A percentile compares a stretch with the other conserved stretches of the same genome.
Conservation (phyloP, 2,797 vertebrate genomes). For the Philypnodon macrostomus region DNA sequence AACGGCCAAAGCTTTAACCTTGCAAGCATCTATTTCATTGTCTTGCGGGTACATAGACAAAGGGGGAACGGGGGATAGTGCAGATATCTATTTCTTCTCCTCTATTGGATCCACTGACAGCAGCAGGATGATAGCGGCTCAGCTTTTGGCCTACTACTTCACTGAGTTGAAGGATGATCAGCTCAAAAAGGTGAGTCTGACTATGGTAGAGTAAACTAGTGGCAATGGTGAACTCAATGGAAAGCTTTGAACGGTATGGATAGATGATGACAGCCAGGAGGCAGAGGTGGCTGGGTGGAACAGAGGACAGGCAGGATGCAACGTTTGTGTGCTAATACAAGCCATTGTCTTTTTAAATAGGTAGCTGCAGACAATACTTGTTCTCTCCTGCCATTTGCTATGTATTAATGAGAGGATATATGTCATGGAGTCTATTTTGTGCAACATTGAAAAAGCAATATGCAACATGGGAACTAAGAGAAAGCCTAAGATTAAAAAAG, state of each 20-base stretch:
- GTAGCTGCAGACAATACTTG: no score
- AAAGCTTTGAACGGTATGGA: background rate
- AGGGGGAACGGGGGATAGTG: constrained; percentile 20
- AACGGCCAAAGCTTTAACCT: constrained; percentile 33
- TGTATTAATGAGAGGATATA: no score
- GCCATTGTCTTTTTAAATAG: no score
- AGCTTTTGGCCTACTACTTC: constrained; percentile 97
- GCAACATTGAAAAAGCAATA: no score
- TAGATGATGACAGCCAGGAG: background rate
- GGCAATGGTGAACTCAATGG: background rate
- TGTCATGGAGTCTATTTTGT: no score
- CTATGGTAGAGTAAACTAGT: background rate
- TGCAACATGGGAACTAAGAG: no score
- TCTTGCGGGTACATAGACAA: no score
- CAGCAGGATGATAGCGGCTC: constrained; percentile 91
- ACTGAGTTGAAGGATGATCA: constrained; percentile 96
- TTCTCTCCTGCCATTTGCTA: no score
- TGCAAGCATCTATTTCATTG: background rate
- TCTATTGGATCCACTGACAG: constrained; percentile 39
- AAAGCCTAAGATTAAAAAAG: no score
- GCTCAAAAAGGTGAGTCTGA: constrained; percentile 87
- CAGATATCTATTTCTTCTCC: constrained; percentile 21
- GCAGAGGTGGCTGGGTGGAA: constrained; percentile 14
- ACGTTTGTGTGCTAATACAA: background rate
- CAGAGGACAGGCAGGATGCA: constrained; percentile 25